Base-by-base conservation (phyloP, 2,888 invertebrate genomes). In the Villa cingulata region DNA sequence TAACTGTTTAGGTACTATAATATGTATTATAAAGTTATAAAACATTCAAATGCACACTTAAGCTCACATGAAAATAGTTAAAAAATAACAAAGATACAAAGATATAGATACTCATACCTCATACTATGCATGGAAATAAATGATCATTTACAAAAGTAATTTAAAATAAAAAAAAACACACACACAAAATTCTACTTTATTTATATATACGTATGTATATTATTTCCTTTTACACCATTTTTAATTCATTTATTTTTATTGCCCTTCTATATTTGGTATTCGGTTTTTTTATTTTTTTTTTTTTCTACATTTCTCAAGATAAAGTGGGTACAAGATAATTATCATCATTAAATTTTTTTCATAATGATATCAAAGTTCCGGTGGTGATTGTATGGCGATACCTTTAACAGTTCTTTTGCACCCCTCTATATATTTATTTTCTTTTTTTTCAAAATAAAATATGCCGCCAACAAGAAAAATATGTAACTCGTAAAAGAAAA, bases 301-400 rank as follows among this genome's bases (percentile, higher is more conserved):
- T 7, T 12, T 32, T 32, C 12, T 32, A 32, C 23, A 19, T 45
- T 45, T 32, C 45, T 32, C 39, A 32, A 39, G 45, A 45, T 45
- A 45, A 45, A 45, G n/a, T n/a, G n/a, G n/a, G n/a, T n/a, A n/a
- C 32, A 32, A 19, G 45, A 45, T 45, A 45, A 39, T n/a, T n/a
- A n/a, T 39, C 27, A 45, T 45, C 45, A 45, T 45, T 32, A 45
- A 45, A 45, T 39, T 39, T 45, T 39, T 39, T 29, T 45, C 39
- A 45, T 45, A 27, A 45, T 32, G 18, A n/a, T 27, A n/a, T 10
- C 7, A 18, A 23, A 6, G 45, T 45, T 45, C 45, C 45, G 39
- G 45, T 45, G 17, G 20, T 38, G 23, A 23, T 4, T 23, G 7
- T 23, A n/a, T 23, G 7, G 4, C 7, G 7, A 6, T 32, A 32